These are phyloP conservation scores for Andrena trimmerana DNA, from an alignment of 2,888 invertebrate species.

Conservation along the genomic window DNA sequence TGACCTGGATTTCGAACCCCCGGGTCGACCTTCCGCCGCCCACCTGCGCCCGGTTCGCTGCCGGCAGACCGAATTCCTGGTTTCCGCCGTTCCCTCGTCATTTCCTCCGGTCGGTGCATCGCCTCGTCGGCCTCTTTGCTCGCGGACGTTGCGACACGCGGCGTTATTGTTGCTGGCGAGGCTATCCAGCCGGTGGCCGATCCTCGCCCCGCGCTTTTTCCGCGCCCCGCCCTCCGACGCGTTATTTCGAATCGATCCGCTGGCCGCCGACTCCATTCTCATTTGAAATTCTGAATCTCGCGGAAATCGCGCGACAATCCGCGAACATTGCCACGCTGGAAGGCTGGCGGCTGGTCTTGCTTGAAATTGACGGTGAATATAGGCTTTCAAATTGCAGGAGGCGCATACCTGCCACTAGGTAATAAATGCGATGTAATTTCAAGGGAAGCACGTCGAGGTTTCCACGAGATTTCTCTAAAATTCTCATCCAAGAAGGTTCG, in stretches of 20 bases:
- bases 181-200: not conserved
- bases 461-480: too few relatives aligned
- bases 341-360: not conserved
- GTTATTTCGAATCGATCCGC: conserved; percentile 4
- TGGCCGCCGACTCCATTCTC: conserved; percentile 9
- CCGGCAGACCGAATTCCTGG: conserved; percentile 74
- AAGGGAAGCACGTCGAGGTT: too few relatives aligned
- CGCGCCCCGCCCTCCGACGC: not conserved
- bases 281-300: conserved; percentile 20
- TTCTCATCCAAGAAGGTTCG: too few relatives aligned
- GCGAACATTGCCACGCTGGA: not conserved
- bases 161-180: conserved; percentile 36
- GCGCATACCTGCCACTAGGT: too few relatives aligned
- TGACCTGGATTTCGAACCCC: conserved; percentile 77
- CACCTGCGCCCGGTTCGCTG: conserved; percentile 58
- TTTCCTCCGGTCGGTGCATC: conserved; percentile 55
- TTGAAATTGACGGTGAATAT: not conserved
- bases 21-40: conserved; percentile 65
- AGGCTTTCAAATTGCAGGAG: too few relatives aligned
- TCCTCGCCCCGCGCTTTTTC: not conserved
- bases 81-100: conserved; percentile 64
- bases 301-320: not conserved
- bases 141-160: conserved; percentile 14
- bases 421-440: too few relatives aligned
- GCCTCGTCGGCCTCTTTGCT: conserved; percentile 16